These are phyloP conservation scores for Marmota monax DNA, from an alignment of 2,113 vertebrate species.

Conservation along the genomic window DNA sequence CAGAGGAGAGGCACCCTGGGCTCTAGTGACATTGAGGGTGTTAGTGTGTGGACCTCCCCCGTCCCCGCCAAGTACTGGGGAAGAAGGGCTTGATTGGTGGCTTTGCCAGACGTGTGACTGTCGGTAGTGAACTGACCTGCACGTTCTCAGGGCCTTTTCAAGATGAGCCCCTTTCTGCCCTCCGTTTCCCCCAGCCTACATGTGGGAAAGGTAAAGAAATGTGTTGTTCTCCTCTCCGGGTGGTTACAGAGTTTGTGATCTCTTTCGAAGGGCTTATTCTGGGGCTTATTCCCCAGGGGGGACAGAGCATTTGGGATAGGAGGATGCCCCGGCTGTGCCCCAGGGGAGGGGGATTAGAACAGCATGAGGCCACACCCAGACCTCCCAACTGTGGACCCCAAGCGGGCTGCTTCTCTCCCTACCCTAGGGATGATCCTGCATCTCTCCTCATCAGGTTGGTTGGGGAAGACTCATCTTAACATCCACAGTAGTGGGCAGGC, in stretches of 20 bases:
- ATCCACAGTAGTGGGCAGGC: background rate
- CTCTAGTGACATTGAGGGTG: rapidly evolving
- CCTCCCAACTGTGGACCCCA: background rate
- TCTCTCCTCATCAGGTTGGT: background rate
- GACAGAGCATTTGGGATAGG: no score
- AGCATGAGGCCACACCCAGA: background rate
- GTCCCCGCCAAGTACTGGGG: no score
- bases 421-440: background rate
- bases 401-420: background rate
- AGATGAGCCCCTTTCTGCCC: background rate
- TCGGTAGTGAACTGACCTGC: rapidly evolving
- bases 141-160: background rate
- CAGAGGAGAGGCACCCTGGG: background rate
- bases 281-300: no score
- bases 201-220: background rate
- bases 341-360: background rate
- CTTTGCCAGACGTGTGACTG: background rate
- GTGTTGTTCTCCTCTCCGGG: background rate
- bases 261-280: background rate
- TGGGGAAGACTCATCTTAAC: background rate
- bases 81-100: background rate
- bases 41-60: background rate
- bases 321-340: rapidly evolving
- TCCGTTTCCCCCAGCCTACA: background rate
- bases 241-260: background rate